A percentile compares a stretch with the other conserved stretches of the same genome.
Evolutionary conservation across 2,888 invertebrate genomes (phyloP).

Genomic region (Lottia scabra): DNA sequence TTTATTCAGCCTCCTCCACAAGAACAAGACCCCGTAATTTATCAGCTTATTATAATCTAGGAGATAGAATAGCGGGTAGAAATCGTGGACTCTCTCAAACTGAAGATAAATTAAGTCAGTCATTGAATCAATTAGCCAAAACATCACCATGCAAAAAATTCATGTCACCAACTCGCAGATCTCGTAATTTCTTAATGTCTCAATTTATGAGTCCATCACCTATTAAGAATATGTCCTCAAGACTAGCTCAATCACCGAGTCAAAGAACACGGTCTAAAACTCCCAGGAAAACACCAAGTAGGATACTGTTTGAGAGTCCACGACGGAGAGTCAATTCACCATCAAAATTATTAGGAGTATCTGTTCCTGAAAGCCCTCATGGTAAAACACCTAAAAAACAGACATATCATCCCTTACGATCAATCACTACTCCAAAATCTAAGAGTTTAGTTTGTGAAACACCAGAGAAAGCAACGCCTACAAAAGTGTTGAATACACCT

Average conservation of each 20-base stretch:
- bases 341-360: background rate
- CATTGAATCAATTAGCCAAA: background rate
- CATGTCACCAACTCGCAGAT: constrained; percentile 46
- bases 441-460: background rate
- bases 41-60: constrained; percentile 46
- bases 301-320: constrained; percentile 18
- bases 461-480: background rate
- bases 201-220: constrained; percentile 53
- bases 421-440: background rate
- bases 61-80: constrained; percentile 48
- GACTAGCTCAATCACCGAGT: background rate
- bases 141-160: constrained; percentile 21
- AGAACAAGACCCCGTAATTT: constrained; percentile 48
- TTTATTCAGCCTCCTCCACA: constrained; percentile 51
- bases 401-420: background rate
- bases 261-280: constrained; percentile 9
- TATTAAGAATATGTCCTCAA: background rate
- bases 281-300: constrained; percentile 12
- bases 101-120: constrained; percentile 7
- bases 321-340: background rate
- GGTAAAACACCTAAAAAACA: background rate
- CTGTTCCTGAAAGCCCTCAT: background rate
- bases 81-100: constrained; percentile 2
- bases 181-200: constrained; percentile 40
- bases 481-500: background rate